Percentiles rank a stretch among this genome's conserved stretches.
phyloP scores from a whole-genome alignment of 1,140 invertebrate genomes.

The Pogonus chalceus region DNA sequence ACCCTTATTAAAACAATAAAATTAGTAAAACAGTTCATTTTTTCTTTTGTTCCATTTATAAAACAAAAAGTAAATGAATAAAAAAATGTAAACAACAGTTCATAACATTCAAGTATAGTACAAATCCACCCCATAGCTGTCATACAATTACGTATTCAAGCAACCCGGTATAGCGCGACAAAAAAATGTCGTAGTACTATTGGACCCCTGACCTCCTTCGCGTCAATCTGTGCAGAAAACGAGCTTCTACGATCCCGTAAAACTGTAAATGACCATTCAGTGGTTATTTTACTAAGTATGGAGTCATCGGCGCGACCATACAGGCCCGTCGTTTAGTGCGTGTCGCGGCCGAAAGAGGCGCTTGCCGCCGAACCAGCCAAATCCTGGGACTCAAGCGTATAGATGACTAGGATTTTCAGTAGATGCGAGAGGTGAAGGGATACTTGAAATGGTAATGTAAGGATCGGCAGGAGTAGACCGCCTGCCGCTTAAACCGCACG shows the following conservation, averaged over 20 bases:
- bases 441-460: neutral
- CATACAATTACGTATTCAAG: neutral
- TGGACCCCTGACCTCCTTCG: neutral
- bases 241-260: slow-evolving; percentile 18
- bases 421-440: neutral
- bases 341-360: slow-evolving; percentile 15
- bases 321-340: slow-evolving; percentile 23
- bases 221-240: neutral
- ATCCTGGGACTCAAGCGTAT: neutral
- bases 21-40: no score
- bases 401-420: neutral
- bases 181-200: neutral
- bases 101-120: no score
- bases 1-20: no score
- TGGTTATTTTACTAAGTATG: slow-evolving; percentile 31
- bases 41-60: no score
- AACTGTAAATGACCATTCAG: slow-evolving; percentile 29
- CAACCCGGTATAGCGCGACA: neutral
- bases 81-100: no score
- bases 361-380: neutral
- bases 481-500: neutral
- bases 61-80: no score
- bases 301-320: slow-evolving; percentile 25
- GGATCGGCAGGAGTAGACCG: neutral
- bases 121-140: no score